These are phyloP conservation scores for Phalacrocorax brasilianus DNA, from an alignment of 2,113 vertebrate genomes.

Conservation along the genomic window DNA sequence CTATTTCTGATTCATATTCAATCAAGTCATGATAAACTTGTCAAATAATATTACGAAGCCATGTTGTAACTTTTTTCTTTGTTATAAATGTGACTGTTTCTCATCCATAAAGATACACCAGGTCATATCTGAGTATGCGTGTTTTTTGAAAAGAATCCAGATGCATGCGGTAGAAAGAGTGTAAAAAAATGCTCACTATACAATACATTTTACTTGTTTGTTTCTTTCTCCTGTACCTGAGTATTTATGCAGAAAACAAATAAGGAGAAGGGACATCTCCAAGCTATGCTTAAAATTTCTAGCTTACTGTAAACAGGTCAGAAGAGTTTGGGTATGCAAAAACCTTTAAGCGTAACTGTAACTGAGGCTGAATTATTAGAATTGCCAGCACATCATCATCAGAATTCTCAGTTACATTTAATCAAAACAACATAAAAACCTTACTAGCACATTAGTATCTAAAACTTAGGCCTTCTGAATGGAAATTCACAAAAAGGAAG, in stretches of 20 bases:
- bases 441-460: not conserved
- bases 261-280: not conserved
- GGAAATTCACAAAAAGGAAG: not conserved
- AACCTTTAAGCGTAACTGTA: not conserved
- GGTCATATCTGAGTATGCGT: not conserved
- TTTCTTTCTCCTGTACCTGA: not conserved
- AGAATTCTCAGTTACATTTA: not conserved
- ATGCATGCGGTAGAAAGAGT: not conserved
- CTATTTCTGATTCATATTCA: not conserved
- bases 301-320: not conserved
- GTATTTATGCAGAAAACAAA: not conserved
- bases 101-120: not conserved
- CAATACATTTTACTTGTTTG: not conserved
- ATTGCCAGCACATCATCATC: not conserved
- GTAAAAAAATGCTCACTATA: not conserved
- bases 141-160: not conserved
- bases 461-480: not conserved
- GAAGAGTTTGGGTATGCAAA: not conserved
- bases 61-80: not conserved
- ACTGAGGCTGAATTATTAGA: not conserved
- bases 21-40: not conserved
- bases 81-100: not conserved
- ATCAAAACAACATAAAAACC: not conserved
- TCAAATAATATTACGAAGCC: not conserved
- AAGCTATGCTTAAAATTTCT: not conserved